A percentile compares a stretch with the other conserved stretches of the same genome.
Evolutionary conservation across 1,140 invertebrate genomes (phyloP).

Genomic region (Babylonia areolata): DNA sequence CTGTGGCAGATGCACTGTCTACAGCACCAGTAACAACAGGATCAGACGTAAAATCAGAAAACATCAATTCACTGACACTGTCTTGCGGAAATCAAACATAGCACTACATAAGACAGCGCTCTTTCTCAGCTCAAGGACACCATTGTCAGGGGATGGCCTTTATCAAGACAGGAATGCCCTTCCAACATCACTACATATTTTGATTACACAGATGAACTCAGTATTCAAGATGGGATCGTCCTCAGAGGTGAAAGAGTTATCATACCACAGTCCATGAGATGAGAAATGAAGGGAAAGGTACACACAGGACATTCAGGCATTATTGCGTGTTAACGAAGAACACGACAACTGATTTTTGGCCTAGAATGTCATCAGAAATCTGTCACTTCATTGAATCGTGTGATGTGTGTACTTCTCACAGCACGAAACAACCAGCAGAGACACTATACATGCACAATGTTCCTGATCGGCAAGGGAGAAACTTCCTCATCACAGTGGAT

Average conservation of each 20-base stretch:
- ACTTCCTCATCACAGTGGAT: no score
- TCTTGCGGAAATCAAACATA: conserved; percentile 12
- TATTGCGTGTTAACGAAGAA: no score
- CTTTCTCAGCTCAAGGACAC: background rate
- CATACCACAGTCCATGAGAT: no score
- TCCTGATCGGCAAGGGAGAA: no score
- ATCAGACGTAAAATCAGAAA: background rate
- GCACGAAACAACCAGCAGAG: no score
- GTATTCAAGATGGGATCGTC: conserved; percentile 54
- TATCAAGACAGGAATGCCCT: conserved; percentile 1
- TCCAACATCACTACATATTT: conserved; percentile 37
- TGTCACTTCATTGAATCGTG: no score
- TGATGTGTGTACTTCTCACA: no score
- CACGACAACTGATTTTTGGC: no score
- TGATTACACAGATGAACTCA: conserved; percentile 47
- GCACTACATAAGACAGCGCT: conserved; percentile 18
- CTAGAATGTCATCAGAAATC: no score
- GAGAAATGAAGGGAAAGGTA: no score
- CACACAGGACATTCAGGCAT: no score
- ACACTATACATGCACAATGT: no score
- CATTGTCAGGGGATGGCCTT: conserved; percentile 39
- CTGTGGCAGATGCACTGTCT: conserved; percentile 30
- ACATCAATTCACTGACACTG: background rate
- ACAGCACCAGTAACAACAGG: conserved; percentile 9
- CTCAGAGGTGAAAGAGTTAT: conserved; percentile 47